phyloP scores from a whole-genome alignment of 2,888 invertebrate genomes.

The Nemotelus pantherinus region DNA sequence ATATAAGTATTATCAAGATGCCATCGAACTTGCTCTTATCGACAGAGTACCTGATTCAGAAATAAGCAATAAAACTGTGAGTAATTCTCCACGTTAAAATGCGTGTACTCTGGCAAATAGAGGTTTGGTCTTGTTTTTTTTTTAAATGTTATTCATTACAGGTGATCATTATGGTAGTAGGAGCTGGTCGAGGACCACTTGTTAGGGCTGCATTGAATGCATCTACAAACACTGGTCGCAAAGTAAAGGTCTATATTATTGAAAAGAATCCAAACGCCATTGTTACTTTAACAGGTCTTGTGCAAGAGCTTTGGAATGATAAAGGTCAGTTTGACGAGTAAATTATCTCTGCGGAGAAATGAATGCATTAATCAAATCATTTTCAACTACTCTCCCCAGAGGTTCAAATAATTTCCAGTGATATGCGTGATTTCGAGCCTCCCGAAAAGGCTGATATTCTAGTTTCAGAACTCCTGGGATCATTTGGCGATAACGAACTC shows the following conservation, averaged over 20 bases:
- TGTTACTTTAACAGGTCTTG: constrained; percentile 80
- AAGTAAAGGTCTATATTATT: constrained; percentile 89
- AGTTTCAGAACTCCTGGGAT: constrained; percentile 93
- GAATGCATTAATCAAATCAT: not conserved
- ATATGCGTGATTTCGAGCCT: constrained; percentile 86
- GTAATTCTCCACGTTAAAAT: not conserved
- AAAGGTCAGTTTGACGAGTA: constrained; percentile 59
- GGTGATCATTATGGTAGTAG: constrained; percentile 85
- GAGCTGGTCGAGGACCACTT: constrained; percentile 95
- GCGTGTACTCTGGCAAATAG: no score
- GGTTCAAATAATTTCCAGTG: constrained; percentile 82
- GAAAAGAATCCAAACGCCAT: constrained; percentile 99
- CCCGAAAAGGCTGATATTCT: constrained; percentile 92
- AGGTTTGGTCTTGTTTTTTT: no score
- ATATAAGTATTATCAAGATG: constrained; percentile 87
- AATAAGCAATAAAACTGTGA: constrained; percentile 68
- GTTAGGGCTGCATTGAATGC: constrained; percentile 91
- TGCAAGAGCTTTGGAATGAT: constrained; percentile 80
- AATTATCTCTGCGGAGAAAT: not conserved
- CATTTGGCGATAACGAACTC: constrained; percentile 98
- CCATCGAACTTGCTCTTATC: constrained; percentile 79
- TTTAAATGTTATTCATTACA: constrained; percentile 41
- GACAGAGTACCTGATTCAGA: constrained; percentile 67
- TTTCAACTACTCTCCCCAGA: constrained; percentile 54
- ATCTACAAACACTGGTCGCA: constrained; percentile 72